A percentile compares a stretch with the other conserved stretches of the same genome.
These are phyloP conservation scores for Chaetorhynchus papuensis DNA, from an alignment of 2,113 vertebrate species.

Conservation along the genomic window DNA sequence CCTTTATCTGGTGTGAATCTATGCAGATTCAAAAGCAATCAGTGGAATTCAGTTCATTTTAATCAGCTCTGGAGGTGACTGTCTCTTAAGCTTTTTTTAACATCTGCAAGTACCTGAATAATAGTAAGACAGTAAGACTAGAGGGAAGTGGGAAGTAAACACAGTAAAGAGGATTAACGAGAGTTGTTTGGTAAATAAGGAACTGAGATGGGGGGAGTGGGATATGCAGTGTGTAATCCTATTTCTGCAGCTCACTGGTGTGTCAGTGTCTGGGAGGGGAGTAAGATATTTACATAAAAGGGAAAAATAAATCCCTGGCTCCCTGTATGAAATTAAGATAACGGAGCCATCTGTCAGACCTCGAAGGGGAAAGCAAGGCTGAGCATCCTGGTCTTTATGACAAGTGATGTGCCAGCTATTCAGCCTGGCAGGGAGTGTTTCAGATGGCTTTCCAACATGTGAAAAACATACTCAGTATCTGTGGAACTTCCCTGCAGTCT, in stretches of 20 bases:
- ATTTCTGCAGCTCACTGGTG: conserved; percentile 22
- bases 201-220: neutral
- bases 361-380: neutral
- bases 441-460: neutral
- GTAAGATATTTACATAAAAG: conserved; percentile 15
- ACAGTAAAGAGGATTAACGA: neutral
- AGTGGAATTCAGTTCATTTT: neutral
- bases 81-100: neutral
- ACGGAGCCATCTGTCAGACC: neutral
- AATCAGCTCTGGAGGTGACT: neutral
- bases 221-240: conserved; percentile 21
- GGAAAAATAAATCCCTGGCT: conserved; percentile 5
- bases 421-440: neutral
- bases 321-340: conserved; percentile 1
- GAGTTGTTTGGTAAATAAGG: conserved; percentile 35
- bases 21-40: neutral
- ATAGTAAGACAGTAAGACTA: neutral
- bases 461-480: neutral
- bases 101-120: neutral
- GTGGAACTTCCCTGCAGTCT: neutral
- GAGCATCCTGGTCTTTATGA: neutral
- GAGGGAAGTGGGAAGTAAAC: neutral
- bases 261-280: neutral
- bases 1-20: neutral
- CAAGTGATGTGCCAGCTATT: neutral